A percentile compares a stretch with the other conserved stretches of the same genome.
These are phyloP conservation scores for Steinernema hermaphroditum DNA, from an alignment of 2,888 invertebrate genomes.

Conservation along the genomic window DNA sequence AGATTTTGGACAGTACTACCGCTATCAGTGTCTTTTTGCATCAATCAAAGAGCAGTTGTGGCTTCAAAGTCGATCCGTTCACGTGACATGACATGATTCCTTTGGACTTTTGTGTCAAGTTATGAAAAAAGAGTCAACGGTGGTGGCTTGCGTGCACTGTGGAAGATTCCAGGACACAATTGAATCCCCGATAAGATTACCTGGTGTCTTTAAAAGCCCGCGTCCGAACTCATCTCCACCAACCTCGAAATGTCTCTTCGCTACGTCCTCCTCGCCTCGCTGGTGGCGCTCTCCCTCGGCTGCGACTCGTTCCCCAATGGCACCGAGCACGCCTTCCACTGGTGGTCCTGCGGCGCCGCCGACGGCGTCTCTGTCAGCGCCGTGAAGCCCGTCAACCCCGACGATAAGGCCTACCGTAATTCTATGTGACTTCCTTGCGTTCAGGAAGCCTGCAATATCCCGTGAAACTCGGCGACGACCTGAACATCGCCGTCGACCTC, in stretches of 20 bases:
- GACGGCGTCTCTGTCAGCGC: conserved; percentile 4
- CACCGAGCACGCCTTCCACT: conserved; percentile 50
- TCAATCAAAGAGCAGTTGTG: too few relatives aligned
- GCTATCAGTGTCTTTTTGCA: too few relatives aligned
- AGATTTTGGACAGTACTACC: too few relatives aligned
- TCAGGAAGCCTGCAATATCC: conserved; percentile 48
- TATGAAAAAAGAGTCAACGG: too few relatives aligned
- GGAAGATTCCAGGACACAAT: too few relatives aligned
- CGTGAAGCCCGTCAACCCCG: conserved; percentile 26
- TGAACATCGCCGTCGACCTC: conserved; percentile 49
- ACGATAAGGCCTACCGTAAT: background rate
- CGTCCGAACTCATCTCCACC: background rate
- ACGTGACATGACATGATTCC: too few relatives aligned
- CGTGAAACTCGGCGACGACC: conserved; percentile 48
- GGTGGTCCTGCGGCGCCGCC: conserved; percentile 40
- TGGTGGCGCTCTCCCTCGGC: conserved; percentile 13
- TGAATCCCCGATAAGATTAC: too few relatives aligned
- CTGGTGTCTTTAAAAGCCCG: background rate
- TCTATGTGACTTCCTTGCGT: background rate
- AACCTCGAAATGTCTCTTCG: background rate
- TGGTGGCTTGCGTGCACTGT: too few relatives aligned
- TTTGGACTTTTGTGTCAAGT: too few relatives aligned
- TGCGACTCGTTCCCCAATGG: conserved; percentile 50
- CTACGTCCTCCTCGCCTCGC: conserved; percentile 13
- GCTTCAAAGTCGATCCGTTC: too few relatives aligned